Base-by-base conservation (phyloP, 1,140 invertebrate species). In the Pogonus chalceus region DNA sequence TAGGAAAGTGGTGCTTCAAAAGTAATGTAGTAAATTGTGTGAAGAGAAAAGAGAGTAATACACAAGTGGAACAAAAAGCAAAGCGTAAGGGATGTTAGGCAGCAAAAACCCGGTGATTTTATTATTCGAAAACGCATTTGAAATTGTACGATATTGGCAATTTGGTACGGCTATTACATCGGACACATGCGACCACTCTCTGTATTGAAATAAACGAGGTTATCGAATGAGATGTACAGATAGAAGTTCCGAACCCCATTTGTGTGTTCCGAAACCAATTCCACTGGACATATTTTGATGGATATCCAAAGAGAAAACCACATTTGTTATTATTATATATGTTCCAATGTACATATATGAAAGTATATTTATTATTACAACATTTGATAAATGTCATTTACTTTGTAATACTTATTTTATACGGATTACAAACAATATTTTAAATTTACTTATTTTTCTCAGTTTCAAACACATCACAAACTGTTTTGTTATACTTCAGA, bases 181-280 rank as follows among this genome's bases (percentile, higher is more conserved):
- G 9, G 7, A 16, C 37, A 43, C 37, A 43, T 43, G 37, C 18
- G 37, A 43, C 37, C 37, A 43, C 37, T 43, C n/a, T n/a, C 37
- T 16, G 37, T 43, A 43, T 43, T 43, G 37, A 43, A 43, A 43
- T 43, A 43, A 43, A 43, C 18, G 37, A 43, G 37, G 37, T 43
- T 43, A 43, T 43, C 37, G 37, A 43, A 43, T 43, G 37, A 43
- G 37, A 43, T 43, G 37, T 43, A 43, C 37, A 43, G 37, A 43
- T 43, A 43, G 37, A 43, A 43, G 37, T 43, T 43, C 37, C 37
- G 37, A 43, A 43, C 37, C 3, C 37, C 37, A 43, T 43, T 43
- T 43, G 37, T 43, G 37, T 43, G 37, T 43, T 43, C 37, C 37
- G 37, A 43, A 43, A 43, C 37, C 37, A 43, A 43, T 43, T 43